Base-by-base conservation (phyloP, 1,140 invertebrate genomes). In the Drosophila arizonae region DNA sequence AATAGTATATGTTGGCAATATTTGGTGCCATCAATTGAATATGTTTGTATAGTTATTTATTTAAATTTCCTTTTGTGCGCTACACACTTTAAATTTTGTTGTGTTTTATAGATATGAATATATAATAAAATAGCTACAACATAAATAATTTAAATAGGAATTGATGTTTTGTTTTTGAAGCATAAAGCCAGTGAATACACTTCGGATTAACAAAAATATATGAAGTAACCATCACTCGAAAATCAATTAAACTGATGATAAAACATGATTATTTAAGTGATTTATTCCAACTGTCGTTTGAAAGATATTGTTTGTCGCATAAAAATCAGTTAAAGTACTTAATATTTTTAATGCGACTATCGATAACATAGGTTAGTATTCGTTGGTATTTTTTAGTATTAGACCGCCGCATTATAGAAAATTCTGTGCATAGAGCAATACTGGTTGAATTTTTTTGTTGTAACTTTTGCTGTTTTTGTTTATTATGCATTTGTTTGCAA, bases 381-480 rank as follows among this genome's bases (percentile, higher is more conserved):
- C 15, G 2, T 39, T 43, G 57, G 52, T 24, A 15, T 43, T 62
- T 73, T 74, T 74, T 74, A 74, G 72, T 52, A 9, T 6, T 17
- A 50, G 11, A 21, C 10, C 6, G 17, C 13, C 15, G 57, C 52
- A 39, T 63, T 69, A 55, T 66, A 51, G 46, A 64, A 73, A 51
- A 70, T 70, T 74, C 41, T 58, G 52, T 6, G 30, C 39, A 52
- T 72, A 72, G 73, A 76, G 73, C 70, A 72, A 56, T 63, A 76
- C 73, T 76, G 74, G 70, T 54, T 62, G 41, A 57, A 48, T 75
- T 60, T 74, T 70, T 77, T 85, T 79, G 66, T 84, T 85, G 77
- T 84, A 84, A 77, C 78, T 64, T 74, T 71, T 81, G 63, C 54
- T 77, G 78, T 79, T 72, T 81, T 84, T 84, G 81, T 85, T 85